phyloP scores from a whole-genome alignment of 2,797 vertebrate species.

The Helarctos malayanus region DNA sequence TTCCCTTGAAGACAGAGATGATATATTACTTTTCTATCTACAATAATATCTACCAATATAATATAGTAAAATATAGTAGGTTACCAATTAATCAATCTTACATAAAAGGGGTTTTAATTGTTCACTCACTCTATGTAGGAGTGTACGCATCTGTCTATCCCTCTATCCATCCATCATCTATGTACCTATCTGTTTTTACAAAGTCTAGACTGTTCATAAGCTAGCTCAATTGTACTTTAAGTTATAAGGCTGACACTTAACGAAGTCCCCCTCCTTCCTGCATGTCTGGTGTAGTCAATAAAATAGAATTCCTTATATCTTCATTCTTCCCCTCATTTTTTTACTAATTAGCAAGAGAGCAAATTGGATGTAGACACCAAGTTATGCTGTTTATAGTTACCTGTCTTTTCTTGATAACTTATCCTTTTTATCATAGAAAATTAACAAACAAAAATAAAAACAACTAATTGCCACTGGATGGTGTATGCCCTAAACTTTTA shows the following conservation, averaged over 20 bases:
- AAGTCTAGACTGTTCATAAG: not conserved
- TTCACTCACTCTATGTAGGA: not conserved
- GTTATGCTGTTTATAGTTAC: not conserved
- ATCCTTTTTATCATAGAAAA: not conserved
- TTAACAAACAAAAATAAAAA: not conserved
- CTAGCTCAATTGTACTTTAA: not conserved
- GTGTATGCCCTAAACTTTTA: not conserved
- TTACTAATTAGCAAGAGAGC: not conserved
- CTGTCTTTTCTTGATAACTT: not conserved
- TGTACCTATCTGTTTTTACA: not conserved
- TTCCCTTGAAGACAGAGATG: not conserved
- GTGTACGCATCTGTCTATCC: not conserved
- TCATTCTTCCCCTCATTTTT: not conserved
- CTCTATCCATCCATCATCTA: not conserved
- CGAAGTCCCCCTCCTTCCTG: not conserved
- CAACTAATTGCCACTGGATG: not conserved
- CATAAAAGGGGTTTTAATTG: not conserved
- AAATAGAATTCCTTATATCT: not conserved
- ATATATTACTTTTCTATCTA: not conserved
- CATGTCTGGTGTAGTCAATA: not conserved
- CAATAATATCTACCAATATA: not conserved
- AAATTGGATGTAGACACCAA: not conserved
- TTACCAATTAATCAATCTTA: not conserved
- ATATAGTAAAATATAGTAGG: not conserved
- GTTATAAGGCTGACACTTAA: not conserved